phyloP scores from a whole-genome alignment of 1,140 invertebrate genomes.

The Dendrolimus kikuchii region DNA sequence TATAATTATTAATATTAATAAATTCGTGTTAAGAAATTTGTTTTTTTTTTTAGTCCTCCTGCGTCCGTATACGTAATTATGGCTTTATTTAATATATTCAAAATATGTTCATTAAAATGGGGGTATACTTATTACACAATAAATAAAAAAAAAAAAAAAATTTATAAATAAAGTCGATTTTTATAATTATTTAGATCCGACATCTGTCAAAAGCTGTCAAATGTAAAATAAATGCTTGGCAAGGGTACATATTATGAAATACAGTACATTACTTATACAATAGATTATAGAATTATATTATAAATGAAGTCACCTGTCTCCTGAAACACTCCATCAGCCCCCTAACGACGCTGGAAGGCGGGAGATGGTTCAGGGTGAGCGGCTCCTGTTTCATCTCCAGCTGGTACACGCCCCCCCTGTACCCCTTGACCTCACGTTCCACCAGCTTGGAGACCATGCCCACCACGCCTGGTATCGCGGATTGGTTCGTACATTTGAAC shows the following conservation, averaged over 20 bases:
- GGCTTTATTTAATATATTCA: too few relatives aligned
- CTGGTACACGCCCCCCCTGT: slow-evolving; percentile 45
- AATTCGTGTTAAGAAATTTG: too few relatives aligned
- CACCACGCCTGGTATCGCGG: slow-evolving; percentile 28
- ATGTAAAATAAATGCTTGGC: slow-evolving; percentile 7
- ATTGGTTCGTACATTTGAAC: slow-evolving; percentile 48
- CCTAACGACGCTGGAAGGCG: slow-evolving; percentile 29
- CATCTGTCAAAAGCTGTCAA: too few relatives aligned
- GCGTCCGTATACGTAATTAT: too few relatives aligned
- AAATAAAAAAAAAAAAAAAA: too few relatives aligned
- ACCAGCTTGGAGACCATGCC: slow-evolving; percentile 34
- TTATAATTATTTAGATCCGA: too few relatives aligned
- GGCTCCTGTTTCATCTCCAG: slow-evolving; percentile 26
- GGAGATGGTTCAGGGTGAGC: slow-evolving; percentile 19
- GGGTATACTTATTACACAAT: too few relatives aligned
- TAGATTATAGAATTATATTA: too few relatives aligned
- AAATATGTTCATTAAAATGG: too few relatives aligned
- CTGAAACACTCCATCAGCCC: slow-evolving; percentile 43
- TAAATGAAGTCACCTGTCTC: slow-evolving; percentile 31
- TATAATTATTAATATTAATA: too few relatives aligned
- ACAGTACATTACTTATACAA: background rate
- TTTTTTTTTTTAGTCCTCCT: too few relatives aligned
- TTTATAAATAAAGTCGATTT: too few relatives aligned
- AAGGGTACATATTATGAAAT: background rate
- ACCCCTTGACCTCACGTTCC: slow-evolving; percentile 37